Evolutionary conservation across 1,140 invertebrate species (phyloP).

Genomic region (Sycobia sp.): DNA sequence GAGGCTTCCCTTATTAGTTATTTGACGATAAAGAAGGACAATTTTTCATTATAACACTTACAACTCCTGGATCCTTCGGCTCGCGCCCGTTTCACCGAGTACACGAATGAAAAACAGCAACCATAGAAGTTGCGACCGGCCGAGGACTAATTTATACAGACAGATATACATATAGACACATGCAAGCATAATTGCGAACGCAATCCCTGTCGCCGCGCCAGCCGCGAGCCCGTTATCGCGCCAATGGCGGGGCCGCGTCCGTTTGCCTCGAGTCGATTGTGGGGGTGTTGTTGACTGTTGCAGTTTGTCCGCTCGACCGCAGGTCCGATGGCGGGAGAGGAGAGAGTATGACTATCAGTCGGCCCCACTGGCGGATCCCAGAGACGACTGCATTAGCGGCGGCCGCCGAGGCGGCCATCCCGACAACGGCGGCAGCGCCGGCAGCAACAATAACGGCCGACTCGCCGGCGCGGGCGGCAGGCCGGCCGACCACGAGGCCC

Average conservation of each 20-base stretch:
- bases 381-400: slow-evolving; percentile 25
- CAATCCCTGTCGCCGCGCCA: too few species aligned
- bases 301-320: slow-evolving; percentile 66
- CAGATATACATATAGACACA: too few species aligned
- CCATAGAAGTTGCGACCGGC: too few species aligned
- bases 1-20: too few species aligned
- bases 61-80: too few species aligned
- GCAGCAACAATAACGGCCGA: slow-evolving; percentile 11
- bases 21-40: too few species aligned
- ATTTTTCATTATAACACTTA: too few species aligned
- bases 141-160: too few species aligned
- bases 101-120: too few species aligned
- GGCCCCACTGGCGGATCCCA: slow-evolving; percentile 45
- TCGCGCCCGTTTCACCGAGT: too few species aligned
- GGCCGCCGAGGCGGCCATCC: not conserved
- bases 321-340: slow-evolving; percentile 64
- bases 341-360: slow-evolving; percentile 67
- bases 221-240: slow-evolving; percentile 56
- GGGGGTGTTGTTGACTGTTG: slow-evolving; percentile 60
- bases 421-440: not conserved
- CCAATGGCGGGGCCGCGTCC: slow-evolving; percentile 53
- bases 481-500: not conserved
- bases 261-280: slow-evolving; percentile 48
- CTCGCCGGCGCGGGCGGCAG: slow-evolving; percentile 26
- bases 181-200: too few species aligned